Conservation (phyloP, 1,140 invertebrate species). For the Megalopta genalis region DNA sequence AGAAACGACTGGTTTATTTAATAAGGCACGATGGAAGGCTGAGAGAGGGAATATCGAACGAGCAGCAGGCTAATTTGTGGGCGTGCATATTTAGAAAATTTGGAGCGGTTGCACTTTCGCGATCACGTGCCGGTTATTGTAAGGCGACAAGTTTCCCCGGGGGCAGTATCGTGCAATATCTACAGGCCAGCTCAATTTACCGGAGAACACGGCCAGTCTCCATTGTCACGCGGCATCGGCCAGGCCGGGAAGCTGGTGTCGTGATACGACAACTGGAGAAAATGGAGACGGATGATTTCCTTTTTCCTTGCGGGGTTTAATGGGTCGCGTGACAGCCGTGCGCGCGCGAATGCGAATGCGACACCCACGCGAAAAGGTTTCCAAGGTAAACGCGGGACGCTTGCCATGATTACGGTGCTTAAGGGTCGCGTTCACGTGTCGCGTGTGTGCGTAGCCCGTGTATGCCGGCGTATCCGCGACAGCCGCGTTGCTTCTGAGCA, state of each 20-base stretch:
- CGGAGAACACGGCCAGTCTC: neutral
- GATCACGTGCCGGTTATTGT: neutral
- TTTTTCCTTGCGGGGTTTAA: conserved; percentile 48
- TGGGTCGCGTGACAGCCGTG: conserved; percentile 56
- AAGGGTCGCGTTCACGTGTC: conserved; percentile 45
- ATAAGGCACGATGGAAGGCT: too few species aligned
- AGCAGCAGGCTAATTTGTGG: too few species aligned
- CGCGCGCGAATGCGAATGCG: neutral
- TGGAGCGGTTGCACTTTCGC: neutral
- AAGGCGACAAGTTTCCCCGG: neutral
- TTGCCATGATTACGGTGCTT: conserved; percentile 58
- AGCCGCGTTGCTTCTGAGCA: conserved; percentile 52
- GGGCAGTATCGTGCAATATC: neutral
- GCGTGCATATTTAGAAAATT: neutral
- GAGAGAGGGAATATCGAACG: too few species aligned
- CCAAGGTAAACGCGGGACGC: conserved; percentile 47
- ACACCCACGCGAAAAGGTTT: conserved; percentile 49
- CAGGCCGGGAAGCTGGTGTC: conserved; percentile 17
- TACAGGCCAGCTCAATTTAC: neutral
- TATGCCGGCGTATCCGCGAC: conserved; percentile 28
- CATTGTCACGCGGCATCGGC: neutral
- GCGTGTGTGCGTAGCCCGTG: conserved; percentile 13
- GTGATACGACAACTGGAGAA: conserved; percentile 58
- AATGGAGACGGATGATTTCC: conserved; percentile 68
- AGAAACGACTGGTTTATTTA: too few species aligned